A percentile compares a stretch with the other conserved stretches of the same genome.
Evolutionary conservation across 2,113 vertebrate species (phyloP).

Genomic region (Athene cunicularia): DNA sequence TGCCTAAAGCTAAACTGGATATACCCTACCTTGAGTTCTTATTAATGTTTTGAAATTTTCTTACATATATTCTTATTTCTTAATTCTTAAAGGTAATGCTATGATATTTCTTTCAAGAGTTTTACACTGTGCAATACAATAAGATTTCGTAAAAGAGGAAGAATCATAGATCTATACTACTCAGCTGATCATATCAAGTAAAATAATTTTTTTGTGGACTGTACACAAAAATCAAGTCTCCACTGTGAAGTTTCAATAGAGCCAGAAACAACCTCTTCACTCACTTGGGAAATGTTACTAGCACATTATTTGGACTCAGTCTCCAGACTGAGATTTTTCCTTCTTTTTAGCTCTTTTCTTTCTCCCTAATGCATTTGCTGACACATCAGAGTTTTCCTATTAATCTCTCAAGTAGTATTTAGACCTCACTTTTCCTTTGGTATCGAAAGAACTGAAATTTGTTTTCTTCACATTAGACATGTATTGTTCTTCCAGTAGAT

Average conservation of each 20-base stretch:
- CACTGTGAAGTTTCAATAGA: not conserved
- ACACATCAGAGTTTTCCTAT: not conserved
- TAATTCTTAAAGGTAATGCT: not conserved
- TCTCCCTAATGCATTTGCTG: not conserved
- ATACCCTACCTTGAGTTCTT: not conserved
- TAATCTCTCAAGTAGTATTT: not conserved
- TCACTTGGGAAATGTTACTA: not conserved
- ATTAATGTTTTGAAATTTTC: not conserved
- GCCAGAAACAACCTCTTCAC: not conserved
- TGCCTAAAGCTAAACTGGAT: not conserved
- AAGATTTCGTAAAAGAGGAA: not conserved
- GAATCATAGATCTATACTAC: not conserved
- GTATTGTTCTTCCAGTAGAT: not conserved
- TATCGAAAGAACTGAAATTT: not conserved
- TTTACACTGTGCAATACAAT: not conserved
- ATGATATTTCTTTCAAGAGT: not conserved
- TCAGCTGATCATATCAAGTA: not conserved
- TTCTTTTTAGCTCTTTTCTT: not conserved
- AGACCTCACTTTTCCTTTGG: not conserved
- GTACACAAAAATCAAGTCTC: not conserved
- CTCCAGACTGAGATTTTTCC: not conserved
- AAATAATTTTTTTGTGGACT: not conserved
- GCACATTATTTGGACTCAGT: not conserved
- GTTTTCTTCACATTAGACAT: not conserved
- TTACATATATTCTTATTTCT: not conserved